Evolutionary conservation across 1,140 invertebrate genomes (phyloP).

Genomic region (Leptopilina boulardi): DNA sequence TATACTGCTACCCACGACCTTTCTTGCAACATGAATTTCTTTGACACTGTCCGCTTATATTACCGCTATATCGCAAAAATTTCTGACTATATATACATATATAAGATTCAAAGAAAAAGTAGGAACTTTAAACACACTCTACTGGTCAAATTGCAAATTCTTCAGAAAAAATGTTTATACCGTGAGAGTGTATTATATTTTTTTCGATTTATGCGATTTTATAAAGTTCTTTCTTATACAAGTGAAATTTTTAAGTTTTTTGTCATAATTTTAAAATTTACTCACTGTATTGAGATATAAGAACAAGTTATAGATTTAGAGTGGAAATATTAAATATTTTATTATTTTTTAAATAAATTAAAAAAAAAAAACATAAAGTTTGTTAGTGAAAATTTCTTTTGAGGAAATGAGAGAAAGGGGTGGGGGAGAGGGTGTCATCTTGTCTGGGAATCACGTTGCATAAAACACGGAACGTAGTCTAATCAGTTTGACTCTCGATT

Average conservation of each 20-base stretch:
- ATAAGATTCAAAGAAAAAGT: neutral
- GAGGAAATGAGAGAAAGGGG: neutral
- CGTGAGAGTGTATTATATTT: too few species aligned
- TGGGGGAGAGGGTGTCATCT: neutral
- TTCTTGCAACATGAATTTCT: constrained; percentile 13
- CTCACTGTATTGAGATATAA: too few species aligned
- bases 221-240: too few species aligned
- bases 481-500: constrained; percentile 10
- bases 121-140: neutral
- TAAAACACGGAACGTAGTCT: neutral
- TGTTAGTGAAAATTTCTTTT: neutral
- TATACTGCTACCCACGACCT: constrained; percentile 7
- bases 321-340: too few species aligned
- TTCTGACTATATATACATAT: neutral
- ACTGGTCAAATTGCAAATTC: neutral
- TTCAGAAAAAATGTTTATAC: too few species aligned
- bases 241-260: too few species aligned
- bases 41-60: neutral
- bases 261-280: too few species aligned
- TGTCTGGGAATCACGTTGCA: neutral
- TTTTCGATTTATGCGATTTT: too few species aligned
- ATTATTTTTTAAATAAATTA: too few species aligned
- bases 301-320: too few species aligned
- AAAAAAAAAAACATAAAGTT: neutral
- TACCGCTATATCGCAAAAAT: constrained; percentile 1